phyloP scores from a whole-genome alignment of 2,113 vertebrate species.

The Micromys minutus region DNA sequence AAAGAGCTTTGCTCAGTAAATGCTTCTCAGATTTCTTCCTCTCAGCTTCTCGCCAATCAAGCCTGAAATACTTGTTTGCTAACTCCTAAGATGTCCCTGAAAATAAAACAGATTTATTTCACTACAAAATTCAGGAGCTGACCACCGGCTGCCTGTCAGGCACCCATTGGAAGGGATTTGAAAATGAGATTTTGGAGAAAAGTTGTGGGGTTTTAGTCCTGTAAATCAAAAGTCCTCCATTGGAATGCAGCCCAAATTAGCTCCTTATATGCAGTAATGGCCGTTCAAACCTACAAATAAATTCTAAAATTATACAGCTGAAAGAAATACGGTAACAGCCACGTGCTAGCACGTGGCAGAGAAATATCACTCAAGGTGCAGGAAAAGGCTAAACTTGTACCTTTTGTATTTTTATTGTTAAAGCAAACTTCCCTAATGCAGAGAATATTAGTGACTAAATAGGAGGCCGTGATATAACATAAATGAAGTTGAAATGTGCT shows the following conservation, averaged over 20 bases:
- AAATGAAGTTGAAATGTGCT: not conserved
- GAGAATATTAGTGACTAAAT: not conserved
- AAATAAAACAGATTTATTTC: not conserved
- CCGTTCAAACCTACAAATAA: not conserved
- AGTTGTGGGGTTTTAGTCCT: not conserved
- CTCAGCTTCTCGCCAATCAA: not conserved
- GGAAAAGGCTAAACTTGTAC: rapidly evolving
- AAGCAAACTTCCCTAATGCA: not conserved
- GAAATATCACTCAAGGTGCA: not conserved
- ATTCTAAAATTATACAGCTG: not conserved
- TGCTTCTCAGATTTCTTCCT: not conserved
- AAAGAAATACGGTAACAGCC: not conserved
- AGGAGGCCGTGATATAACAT: not conserved
- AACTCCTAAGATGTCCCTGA: not conserved
- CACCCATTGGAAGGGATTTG: not conserved
- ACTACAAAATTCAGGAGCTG: not conserved
- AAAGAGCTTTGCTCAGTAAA: too few species aligned
- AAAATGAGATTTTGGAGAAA: not conserved
- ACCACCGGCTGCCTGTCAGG: not conserved
- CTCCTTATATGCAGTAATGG: not conserved
- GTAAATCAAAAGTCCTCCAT: not conserved
- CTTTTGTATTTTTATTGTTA: not conserved
- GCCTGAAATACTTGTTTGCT: not conserved
- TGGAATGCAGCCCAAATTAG: not conserved
- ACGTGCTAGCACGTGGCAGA: rapidly evolving